A percentile compares a stretch with the other conserved stretches of the same genome.
These are phyloP conservation scores for Holacanthus passer DNA, from an alignment of 2,113 vertebrate species.

Conservation along the genomic window DNA sequence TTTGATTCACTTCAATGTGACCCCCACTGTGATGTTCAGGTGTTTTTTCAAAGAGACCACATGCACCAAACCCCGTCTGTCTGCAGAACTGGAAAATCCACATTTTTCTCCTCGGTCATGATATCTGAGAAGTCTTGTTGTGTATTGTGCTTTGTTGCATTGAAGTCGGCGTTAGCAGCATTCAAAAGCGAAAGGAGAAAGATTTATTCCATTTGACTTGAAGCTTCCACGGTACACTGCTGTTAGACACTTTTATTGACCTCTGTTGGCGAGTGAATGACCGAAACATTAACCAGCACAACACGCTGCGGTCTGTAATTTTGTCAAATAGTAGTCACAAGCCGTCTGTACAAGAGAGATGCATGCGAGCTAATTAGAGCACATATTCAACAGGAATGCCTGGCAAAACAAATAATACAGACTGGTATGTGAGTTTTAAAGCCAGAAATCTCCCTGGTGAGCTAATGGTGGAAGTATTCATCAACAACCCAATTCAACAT, in stretches of 20 bases:
- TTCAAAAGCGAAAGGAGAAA: slow-evolving; percentile 29
- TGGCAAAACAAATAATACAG: slow-evolving; percentile 3
- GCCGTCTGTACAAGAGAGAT: neutral
- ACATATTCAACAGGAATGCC: neutral
- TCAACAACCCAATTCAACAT: neutral
- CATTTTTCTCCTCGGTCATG: slow-evolving; percentile 65
- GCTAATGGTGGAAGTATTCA: slow-evolving; percentile 3
- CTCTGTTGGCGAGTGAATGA: neutral
- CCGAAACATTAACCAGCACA: neutral
- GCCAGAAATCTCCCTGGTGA: neutral
- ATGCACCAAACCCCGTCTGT: slow-evolving; percentile 2
- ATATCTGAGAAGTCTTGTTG: slow-evolving; percentile 67
- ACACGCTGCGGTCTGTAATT: neutral
- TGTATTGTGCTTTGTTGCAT: slow-evolving; percentile 27
- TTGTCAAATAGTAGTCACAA: neutral
- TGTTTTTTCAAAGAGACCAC: slow-evolving; percentile 51
- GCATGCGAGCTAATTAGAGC: neutral
- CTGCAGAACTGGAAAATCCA: slow-evolving; percentile 65
- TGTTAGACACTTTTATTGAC: slow-evolving; percentile 6
- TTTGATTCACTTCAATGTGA: neutral
- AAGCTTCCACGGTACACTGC: neutral
- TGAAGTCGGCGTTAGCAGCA: neutral
- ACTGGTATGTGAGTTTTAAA: slow-evolving; percentile 9
- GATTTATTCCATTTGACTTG: neutral
- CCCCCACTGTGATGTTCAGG: slow-evolving; percentile 16